These are phyloP conservation scores for Galendromus occidentalis DNA, from an alignment of 1,140 invertebrate genomes.

Conservation along the genomic window DNA sequence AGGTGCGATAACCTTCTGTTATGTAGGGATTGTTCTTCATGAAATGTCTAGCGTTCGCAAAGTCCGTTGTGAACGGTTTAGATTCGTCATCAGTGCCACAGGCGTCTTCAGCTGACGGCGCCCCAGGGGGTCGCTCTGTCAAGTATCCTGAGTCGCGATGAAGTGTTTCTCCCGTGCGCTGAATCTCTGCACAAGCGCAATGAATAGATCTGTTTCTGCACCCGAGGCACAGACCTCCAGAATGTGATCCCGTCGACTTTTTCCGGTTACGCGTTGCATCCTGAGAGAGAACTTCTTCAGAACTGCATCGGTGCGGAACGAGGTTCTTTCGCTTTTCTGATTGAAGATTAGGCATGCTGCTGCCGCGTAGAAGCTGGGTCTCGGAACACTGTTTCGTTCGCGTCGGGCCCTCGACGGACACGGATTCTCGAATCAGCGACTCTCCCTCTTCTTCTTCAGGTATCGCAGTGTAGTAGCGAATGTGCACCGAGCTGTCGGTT, in stretches of 20 bases:
- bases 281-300: background rate
- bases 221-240: background rate
- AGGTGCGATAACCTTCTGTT: background rate
- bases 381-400: background rate
- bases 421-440: background rate
- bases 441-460: background rate
- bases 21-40: conserved; percentile 9
- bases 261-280: background rate
- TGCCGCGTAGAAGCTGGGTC: background rate
- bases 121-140: background rate
- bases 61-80: background rate
- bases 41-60: background rate
- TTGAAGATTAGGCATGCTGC: background rate
- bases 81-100: background rate
- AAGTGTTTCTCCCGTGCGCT: background rate
- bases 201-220: background rate
- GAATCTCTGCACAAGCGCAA: background rate
- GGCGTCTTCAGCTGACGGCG: background rate
- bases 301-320: background rate
- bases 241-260: conserved; percentile 1
- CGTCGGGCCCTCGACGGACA: background rate
- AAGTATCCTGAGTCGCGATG: background rate
- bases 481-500: background rate
- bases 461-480: background rate
- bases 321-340: background rate